Evolutionary conservation across 2,888 invertebrate genomes (phyloP).

Genomic region (Pyrochroa serraticornis): DNA sequence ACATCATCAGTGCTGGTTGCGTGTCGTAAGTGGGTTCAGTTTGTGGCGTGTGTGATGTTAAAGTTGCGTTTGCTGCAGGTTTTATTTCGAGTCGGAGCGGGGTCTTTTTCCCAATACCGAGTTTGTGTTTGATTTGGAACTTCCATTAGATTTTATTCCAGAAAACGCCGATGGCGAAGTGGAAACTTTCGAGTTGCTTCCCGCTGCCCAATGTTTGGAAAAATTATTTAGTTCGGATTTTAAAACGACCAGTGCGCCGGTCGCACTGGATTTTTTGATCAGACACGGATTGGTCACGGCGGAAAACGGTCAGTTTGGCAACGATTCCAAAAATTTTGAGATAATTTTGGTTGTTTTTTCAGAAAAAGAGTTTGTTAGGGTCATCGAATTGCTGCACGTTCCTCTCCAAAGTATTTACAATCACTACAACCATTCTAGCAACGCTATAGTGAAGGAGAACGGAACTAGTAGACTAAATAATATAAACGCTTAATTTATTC

Average conservation of each 20-base stretch:
- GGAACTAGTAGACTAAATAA: slow-evolving; percentile 31
- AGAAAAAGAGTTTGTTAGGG: slow-evolving; percentile 84
- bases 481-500: slow-evolving; percentile 18
- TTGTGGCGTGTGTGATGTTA: background rate
- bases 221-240: slow-evolving; percentile 83
- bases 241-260: slow-evolving; percentile 93
- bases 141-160: slow-evolving; percentile 90
- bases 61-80: slow-evolving; percentile 60
- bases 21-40: slow-evolving; percentile 70
- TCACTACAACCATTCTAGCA: slow-evolving; percentile 17
- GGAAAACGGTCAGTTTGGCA: slow-evolving; percentile 75
- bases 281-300: slow-evolving; percentile 88
- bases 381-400: slow-evolving; percentile 86
- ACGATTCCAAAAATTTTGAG: background rate
- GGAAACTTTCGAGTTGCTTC: slow-evolving; percentile 85
- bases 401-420: slow-evolving; percentile 81
- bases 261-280: slow-evolving; percentile 90
- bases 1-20: slow-evolving; percentile 77
- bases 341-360: slow-evolving; percentile 46
- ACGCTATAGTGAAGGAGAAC: slow-evolving; percentile 39
- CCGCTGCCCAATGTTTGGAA: slow-evolving; percentile 82
- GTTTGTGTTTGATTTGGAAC: slow-evolving; percentile 90
- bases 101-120: slow-evolving; percentile 94
- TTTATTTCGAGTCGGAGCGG: slow-evolving; percentile 91
- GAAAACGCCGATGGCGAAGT: slow-evolving; percentile 94